These are phyloP conservation scores for Tetheella fluctuosa DNA, from an alignment of 2,888 invertebrate species.

Conservation along the genomic window DNA sequence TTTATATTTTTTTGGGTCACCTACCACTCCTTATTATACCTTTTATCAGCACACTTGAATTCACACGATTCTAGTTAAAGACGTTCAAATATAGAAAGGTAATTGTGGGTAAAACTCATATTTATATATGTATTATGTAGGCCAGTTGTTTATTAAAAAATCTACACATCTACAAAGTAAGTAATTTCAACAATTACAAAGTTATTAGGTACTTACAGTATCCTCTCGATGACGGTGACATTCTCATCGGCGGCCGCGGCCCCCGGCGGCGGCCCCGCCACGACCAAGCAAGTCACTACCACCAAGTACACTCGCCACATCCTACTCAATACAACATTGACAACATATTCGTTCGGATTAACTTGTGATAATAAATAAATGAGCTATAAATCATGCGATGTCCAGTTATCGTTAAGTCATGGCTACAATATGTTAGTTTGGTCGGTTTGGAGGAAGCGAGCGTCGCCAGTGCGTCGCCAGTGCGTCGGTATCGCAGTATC, in stretches of 20 bases:
- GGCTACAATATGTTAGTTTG: neutral
- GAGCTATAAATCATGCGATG: neutral
- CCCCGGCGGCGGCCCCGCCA: constrained; percentile 14
- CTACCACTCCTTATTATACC: too few relatives aligned
- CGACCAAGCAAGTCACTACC: neutral
- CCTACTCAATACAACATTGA: neutral
- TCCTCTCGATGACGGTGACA: constrained; percentile 52
- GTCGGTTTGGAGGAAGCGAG: neutral
- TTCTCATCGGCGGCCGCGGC: constrained; percentile 27
- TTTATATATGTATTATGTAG: too few relatives aligned
- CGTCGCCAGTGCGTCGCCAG: neutral
- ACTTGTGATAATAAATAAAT: neutral
- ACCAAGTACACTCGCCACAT: neutral
- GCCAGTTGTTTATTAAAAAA: too few relatives aligned
- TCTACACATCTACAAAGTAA: too few relatives aligned
- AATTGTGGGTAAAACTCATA: too few relatives aligned
- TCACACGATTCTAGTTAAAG: too few relatives aligned
- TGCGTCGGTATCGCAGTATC: constrained; percentile 4
- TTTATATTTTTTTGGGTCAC: too few relatives aligned
- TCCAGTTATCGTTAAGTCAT: neutral
- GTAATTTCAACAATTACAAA: neutral
- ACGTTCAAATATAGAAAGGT: too few relatives aligned
- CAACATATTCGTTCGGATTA: neutral
- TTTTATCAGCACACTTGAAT: too few relatives aligned
- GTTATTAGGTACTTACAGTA: constrained; percentile 48